A percentile compares a stretch with the other conserved stretches of the same genome.
These are phyloP conservation scores for Lasioglossum morio DNA, from an alignment of 2,888 invertebrate genomes.

Conservation along the genomic window DNA sequence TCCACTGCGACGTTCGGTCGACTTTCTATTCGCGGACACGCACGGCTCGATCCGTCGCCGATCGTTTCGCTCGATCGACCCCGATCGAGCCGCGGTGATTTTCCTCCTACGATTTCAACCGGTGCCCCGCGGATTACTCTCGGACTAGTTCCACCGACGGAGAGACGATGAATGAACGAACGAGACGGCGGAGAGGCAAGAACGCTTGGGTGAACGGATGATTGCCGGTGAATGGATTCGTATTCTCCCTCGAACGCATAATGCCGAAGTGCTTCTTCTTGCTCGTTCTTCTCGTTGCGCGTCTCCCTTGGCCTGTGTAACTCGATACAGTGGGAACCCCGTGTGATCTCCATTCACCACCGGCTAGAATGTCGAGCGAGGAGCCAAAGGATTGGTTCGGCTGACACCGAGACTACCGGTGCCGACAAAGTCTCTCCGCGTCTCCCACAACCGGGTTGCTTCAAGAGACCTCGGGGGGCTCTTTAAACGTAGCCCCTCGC, in stretches of 20 bases:
- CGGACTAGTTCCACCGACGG: constrained; percentile 5
- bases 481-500: constrained; percentile 39
- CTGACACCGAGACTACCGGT: constrained; percentile 69
- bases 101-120: constrained; percentile 1
- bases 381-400: constrained; percentile 77
- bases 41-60: neutral
- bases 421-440: constrained; percentile 61
- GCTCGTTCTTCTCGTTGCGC: constrained; percentile 48
- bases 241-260: constrained; percentile 76
- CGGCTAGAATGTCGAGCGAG: constrained; percentile 74
- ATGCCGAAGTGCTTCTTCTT: constrained; percentile 69
- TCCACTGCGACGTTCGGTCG: constrained; percentile 71
- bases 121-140: constrained; percentile 20
- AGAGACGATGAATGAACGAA: constrained; percentile 56
- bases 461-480: constrained; percentile 36
- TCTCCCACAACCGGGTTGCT: constrained; percentile 36
- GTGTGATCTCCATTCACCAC: constrained; percentile 78
- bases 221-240: constrained; percentile 80
- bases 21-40: constrained; percentile 64
- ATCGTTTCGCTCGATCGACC: constrained; percentile 15
- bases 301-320: constrained; percentile 79
- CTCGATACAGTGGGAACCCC: constrained; percentile 84
- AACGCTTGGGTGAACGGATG: constrained; percentile 73
- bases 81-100: constrained; percentile 17
- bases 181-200: constrained; percentile 40